These are phyloP conservation scores for Myotis myotis DNA, from an alignment of 2,797 vertebrate genomes.

Conservation along the genomic window DNA sequence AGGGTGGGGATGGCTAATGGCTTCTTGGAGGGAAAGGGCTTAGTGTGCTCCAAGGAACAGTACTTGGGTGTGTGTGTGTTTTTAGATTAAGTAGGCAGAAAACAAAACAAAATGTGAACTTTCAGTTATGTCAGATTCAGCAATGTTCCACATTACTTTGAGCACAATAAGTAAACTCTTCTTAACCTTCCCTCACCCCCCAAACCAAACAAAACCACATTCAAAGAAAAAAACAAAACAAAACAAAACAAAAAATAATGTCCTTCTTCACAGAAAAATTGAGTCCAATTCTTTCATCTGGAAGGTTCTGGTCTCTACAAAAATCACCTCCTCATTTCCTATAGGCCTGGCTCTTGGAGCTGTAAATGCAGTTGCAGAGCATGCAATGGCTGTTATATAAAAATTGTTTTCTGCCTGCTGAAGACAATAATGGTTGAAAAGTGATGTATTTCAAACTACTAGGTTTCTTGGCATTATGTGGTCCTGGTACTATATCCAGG, in stretches of 20 bases:
- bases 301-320: not conserved
- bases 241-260: not conserved
- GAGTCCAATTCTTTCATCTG: not conserved
- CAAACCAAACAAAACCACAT: slow-evolving; percentile 46
- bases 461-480: not conserved
- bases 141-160: slow-evolving; percentile 22
- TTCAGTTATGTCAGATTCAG: slow-evolving; percentile 50
- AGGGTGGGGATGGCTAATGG: not conserved
- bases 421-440: not conserved
- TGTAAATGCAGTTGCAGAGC: not conserved
- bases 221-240: not conserved
- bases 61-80: not conserved
- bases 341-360: not conserved
- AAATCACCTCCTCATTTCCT: not conserved
- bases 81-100: slow-evolving; percentile 21
- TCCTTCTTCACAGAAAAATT: not conserved
- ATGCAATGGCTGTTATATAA: not conserved
- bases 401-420: not conserved
- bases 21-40: not conserved
- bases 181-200: not conserved
- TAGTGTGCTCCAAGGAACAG: not conserved
- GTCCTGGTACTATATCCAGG: not conserved
- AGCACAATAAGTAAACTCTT: slow-evolving; percentile 36
- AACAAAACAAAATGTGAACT: slow-evolving; percentile 43
- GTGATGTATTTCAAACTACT: not conserved